Percentiles rank a stretch among this genome's conserved stretches.
phyloP scores from a whole-genome alignment of 2,113 vertebrate species.

The Pterophyllum scalare region DNA sequence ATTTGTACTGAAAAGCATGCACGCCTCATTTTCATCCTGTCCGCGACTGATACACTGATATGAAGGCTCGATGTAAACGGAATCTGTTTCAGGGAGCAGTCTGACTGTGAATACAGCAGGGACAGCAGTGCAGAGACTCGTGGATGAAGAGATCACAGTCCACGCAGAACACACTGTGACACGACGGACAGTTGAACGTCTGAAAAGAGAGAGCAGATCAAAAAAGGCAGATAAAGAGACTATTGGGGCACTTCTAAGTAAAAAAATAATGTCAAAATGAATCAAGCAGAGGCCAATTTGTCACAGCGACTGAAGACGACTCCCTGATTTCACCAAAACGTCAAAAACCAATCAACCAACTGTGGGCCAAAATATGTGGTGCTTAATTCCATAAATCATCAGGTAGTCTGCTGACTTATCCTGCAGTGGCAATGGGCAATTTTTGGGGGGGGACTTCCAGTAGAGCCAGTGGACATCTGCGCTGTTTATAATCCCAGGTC shows the following conservation, averaged over 20 bases:
- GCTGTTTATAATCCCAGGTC: no score
- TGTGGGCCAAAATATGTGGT: background rate
- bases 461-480: no score
- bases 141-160: conserved; percentile 97
- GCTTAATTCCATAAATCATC: background rate
- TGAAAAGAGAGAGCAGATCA: conserved; percentile 53
- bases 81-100: conserved; percentile 40
- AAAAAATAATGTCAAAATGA: background rate
- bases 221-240: background rate
- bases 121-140: conserved; percentile 94
- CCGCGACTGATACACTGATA: background rate
- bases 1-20: background rate
- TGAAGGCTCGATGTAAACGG: no score
- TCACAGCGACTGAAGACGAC: background rate
- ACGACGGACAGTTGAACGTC: conserved; percentile 88
- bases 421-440: no score
- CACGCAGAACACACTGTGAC: conserved; percentile 88
- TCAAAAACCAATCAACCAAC: background rate
- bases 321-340: background rate
- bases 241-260: background rate
- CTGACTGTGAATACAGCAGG: conserved; percentile 88
- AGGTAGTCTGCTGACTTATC: background rate
- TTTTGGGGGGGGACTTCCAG: no score
- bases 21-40: background rate
- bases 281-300: background rate